These are phyloP conservation scores for Umimayanthus kanabou DNA, from an alignment of 92 coral and sea anemone species.

Conservation along the genomic window DNA sequence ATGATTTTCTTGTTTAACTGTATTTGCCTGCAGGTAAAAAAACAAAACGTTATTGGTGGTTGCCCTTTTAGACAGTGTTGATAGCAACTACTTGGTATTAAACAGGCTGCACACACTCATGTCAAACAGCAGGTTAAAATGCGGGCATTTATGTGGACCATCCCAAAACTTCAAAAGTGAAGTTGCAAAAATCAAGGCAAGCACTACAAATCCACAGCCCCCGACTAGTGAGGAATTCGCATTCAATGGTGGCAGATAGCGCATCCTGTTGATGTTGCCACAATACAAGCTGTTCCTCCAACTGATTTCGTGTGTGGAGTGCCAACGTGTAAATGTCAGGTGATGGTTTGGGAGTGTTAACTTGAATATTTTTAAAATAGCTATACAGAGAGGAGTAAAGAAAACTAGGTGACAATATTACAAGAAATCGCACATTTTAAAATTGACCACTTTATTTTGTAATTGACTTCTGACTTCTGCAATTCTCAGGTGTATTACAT, in stretches of 20 bases:
- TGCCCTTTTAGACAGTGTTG: no score
- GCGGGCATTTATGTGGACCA: neutral
- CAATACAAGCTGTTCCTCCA: slow-evolving; percentile 16
- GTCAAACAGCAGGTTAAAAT: neutral
- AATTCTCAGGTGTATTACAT: no score
- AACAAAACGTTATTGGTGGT: no score
- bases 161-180: neutral
- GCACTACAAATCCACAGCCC: neutral
- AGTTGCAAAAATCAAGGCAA: neutral
- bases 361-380: no score
- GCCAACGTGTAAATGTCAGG: slow-evolving; percentile 33
- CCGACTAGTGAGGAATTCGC: slow-evolving; percentile 15
- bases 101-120: neutral
- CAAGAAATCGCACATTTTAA: no score
- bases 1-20: no score
- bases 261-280: neutral
- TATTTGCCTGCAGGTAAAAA: no score
- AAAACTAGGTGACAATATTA: no score
- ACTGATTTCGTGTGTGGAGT: slow-evolving; percentile 9
- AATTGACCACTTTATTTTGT: no score
- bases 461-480: no score
- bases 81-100: neutral
- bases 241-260: slow-evolving; percentile 4
- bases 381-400: no score
- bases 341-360: neutral